A percentile compares a stretch with the other conserved stretches of the same genome.
Conservation (phyloP, 2,113 vertebrate species). For the Myrmecophaga tridactyla region DNA sequence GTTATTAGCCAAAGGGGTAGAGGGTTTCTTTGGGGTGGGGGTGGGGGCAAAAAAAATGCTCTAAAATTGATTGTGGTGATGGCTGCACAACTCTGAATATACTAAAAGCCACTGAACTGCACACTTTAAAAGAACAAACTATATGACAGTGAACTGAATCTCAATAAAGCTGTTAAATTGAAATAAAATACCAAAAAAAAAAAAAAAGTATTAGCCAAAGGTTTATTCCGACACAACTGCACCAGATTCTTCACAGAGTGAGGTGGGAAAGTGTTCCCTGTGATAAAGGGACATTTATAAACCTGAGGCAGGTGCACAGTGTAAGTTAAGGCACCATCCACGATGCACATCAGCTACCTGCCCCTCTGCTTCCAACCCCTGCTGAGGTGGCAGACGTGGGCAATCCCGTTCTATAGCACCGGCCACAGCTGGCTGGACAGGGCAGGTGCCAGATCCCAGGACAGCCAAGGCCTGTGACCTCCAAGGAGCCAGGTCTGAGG, state of each 20-base stretch:
- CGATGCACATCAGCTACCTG: neutral
- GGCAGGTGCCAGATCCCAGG: neutral
- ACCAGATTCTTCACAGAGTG: neutral
- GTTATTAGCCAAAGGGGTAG: neutral
- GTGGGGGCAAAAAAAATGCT: neutral
- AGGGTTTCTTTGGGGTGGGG: neutral
- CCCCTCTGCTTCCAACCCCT: neutral
- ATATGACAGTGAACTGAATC: neutral
- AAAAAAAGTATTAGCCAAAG: neutral
- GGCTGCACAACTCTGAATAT: neutral
- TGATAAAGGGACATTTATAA: neutral
- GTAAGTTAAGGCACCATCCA: neutral
- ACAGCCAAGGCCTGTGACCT: neutral
- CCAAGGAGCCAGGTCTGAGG: neutral
- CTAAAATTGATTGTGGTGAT: neutral
- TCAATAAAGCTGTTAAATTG: neutral
- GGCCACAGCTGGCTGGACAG: neutral
- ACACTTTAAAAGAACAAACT: neutral
- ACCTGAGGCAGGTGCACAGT: neutral
- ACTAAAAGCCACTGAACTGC: neutral
- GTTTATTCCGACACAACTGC: neutral
- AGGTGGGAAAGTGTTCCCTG: neutral
- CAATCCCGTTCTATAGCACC: neutral
- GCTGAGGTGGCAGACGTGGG: neutral
- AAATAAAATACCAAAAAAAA: neutral